A percentile compares a stretch with the other conserved stretches of the same genome.
Evolutionary conservation across 2,113 vertebrate genomes (phyloP).

Genomic region (Sebastes fasciatus): DNA sequence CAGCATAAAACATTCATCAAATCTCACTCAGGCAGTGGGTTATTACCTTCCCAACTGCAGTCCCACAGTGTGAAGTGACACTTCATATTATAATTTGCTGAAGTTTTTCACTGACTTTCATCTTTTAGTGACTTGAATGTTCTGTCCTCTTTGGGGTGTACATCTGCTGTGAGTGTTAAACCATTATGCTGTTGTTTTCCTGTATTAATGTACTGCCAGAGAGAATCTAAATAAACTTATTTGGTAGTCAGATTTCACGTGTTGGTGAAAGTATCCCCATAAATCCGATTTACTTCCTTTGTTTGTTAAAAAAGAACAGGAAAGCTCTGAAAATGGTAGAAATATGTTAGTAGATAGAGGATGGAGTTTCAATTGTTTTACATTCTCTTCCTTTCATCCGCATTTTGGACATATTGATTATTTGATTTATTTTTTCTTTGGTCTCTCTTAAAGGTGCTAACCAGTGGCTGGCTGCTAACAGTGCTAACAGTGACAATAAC

Average conservation of each 20-base stretch:
- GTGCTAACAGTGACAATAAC: too few species aligned
- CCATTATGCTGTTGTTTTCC: background rate
- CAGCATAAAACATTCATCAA: slow-evolving; percentile 40
- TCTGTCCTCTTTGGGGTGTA: background rate
- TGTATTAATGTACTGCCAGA: background rate
- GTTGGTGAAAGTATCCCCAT: background rate
- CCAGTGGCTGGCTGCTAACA: too few species aligned
- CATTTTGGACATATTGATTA: background rate
- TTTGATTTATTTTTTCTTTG: background rate
- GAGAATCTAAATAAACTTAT: background rate
- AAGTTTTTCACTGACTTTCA: background rate
- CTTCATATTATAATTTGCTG: background rate
- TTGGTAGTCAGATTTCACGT: background rate
- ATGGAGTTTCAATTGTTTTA: background rate
- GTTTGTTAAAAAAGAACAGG: background rate
- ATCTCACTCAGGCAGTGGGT: background rate
- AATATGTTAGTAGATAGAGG: background rate
- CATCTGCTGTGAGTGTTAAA: background rate
- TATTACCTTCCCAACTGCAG: slow-evolving; percentile 13
- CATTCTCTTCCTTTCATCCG: background rate
- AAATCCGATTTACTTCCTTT: background rate
- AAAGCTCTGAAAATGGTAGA: background rate
- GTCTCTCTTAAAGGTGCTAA: background rate
- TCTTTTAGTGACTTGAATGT: background rate
- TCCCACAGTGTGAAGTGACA: background rate